A percentile compares a stretch with the other conserved stretches of the same genome.
phyloP scores from a whole-genome alignment of 2,888 invertebrate genomes.

The Diplolepis rosae region DNA sequence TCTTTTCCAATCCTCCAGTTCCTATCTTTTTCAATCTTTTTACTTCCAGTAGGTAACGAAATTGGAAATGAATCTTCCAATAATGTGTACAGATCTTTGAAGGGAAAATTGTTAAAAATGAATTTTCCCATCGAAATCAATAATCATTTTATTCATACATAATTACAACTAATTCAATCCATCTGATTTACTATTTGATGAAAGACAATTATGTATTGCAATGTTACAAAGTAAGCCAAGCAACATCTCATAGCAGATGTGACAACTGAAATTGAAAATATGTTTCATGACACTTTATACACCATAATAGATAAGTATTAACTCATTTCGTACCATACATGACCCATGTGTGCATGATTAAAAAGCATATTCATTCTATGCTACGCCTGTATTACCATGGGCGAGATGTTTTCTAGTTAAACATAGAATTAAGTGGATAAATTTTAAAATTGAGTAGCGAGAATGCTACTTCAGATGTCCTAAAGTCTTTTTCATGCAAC shows the following conservation, averaged over 20 bases:
- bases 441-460: too few species aligned
- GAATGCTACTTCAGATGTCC: too few species aligned
- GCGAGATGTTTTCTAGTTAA: too few species aligned
- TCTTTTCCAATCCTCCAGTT: too few species aligned
- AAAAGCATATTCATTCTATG: not conserved
- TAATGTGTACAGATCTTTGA: not conserved
- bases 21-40: too few species aligned
- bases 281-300: not conserved
- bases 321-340: not conserved
- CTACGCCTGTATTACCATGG: too few species aligned
- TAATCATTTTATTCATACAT: not conserved
- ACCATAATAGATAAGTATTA: not conserved
- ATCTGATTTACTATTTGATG: not conserved
- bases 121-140: not conserved
- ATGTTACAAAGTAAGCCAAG: constrained; percentile 44
- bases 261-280: constrained; percentile 40
- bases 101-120: not conserved
- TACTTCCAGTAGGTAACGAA: too few species aligned
- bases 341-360: not conserved
- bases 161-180: not conserved
- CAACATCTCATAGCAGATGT: constrained; percentile 48
- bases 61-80: too few species aligned
- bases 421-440: too few species aligned
- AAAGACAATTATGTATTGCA: constrained; percentile 38
- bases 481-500: constrained; percentile 25